Conservation (phyloP, 1,140 invertebrate genomes). For the Diprion similis region DNA sequence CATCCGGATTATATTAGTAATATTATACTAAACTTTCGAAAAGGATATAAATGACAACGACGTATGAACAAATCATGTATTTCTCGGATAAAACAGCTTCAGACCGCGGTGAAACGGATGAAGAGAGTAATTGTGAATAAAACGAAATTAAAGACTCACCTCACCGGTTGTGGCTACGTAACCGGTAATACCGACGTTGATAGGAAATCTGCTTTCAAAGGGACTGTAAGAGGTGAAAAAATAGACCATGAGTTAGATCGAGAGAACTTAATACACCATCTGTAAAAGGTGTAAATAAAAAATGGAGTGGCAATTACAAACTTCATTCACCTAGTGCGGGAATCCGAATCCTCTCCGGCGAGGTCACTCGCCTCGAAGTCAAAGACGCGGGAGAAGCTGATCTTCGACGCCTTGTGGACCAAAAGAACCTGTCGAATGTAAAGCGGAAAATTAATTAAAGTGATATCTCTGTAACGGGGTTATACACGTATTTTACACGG, state of each 20-base stretch:
- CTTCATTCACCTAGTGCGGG: conserved; percentile 71
- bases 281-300: conserved; percentile 30
- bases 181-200: conserved; percentile 95
- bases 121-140: neutral
- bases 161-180: conserved; percentile 96
- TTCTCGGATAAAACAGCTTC: no score
- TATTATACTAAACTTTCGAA: no score
- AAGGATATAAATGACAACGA: no score
- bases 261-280: conserved; percentile 15
- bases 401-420: conserved; percentile 87
- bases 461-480: no score
- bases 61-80: no score
- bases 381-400: conserved; percentile 91
- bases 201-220: conserved; percentile 92
- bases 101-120: conserved; percentile 7
- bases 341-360: conserved; percentile 75
- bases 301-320: conserved; percentile 34
- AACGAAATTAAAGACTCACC: conserved; percentile 64
- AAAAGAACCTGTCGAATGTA: conserved; percentile 73
- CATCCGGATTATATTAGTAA: no score
- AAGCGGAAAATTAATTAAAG: neutral
- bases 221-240: conserved; percentile 67
- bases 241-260: conserved; percentile 22
- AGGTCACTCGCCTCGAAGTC: conserved; percentile 86
- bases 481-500: no score